phyloP scores from a whole-genome alignment of 2,113 vertebrate species.

The Monopterus albus region DNA sequence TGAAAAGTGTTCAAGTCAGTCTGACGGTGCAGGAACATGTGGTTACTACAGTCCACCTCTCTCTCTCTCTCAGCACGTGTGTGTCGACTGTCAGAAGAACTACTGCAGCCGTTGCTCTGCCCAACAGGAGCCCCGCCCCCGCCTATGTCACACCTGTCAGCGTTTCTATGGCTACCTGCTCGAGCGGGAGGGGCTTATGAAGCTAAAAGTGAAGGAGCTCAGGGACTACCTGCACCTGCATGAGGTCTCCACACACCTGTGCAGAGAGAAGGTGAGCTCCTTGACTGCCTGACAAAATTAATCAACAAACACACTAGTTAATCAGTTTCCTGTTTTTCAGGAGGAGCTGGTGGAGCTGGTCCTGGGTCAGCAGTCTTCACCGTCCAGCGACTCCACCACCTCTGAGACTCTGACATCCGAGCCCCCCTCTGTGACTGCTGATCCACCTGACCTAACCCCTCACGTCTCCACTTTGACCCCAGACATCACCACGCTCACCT shows the following conservation, averaged over 20 bases:
- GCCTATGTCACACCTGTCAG: slow-evolving; percentile 92
- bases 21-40: too few species aligned
- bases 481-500: slow-evolving; percentile 31
- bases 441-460: not conserved
- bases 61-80: slow-evolving; percentile 84
- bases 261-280: slow-evolving; percentile 87
- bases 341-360: slow-evolving; percentile 96
- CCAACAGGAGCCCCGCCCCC: slow-evolving; percentile 82
- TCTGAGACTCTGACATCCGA: slow-evolving; percentile 15
- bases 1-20: too few species aligned
- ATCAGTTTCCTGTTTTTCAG: slow-evolving; percentile 16
- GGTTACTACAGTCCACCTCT: not conserved
- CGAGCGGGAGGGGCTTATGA: slow-evolving; percentile 91
- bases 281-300: not conserved
- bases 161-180: slow-evolving; percentile 90
- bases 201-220: slow-evolving; percentile 97
- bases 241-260: slow-evolving; percentile 90
- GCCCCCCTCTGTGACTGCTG: slow-evolving; percentile 19
- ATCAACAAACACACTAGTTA: not conserved
- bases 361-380: slow-evolving; percentile 85
- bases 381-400: slow-evolving; percentile 40
- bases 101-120: slow-evolving; percentile 87
- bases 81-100: slow-evolving; percentile 92
- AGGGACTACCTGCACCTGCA: slow-evolving; percentile 93
- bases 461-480: slow-evolving; percentile 5